Conservation (phyloP, 2,888 invertebrate genomes). For the Acrobasis consociella region DNA sequence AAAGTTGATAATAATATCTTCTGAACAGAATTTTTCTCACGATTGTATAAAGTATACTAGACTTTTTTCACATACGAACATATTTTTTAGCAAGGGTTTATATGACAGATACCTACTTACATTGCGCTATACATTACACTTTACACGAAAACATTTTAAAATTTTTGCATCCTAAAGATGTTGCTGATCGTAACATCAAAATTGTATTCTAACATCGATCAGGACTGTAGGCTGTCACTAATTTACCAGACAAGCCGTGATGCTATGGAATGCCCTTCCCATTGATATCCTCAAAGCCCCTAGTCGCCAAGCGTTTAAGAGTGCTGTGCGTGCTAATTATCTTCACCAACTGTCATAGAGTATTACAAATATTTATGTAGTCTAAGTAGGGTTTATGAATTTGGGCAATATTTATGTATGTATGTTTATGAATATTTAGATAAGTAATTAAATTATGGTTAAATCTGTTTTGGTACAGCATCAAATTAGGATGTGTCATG, state of each 20-base stretch:
- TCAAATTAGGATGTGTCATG: too few relatives aligned
- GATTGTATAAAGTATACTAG: slow-evolving; percentile 1
- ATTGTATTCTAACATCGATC: background rate
- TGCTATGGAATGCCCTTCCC: too few relatives aligned
- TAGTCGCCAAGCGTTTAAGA: too few relatives aligned
- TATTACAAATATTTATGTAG: too few relatives aligned
- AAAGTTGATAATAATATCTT: background rate
- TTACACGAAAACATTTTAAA: background rate
- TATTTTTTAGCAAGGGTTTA: background rate
- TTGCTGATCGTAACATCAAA: background rate
- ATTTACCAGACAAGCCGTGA: too few relatives aligned
- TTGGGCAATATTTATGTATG: too few relatives aligned
- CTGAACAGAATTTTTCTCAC: background rate
- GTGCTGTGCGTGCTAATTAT: too few relatives aligned
- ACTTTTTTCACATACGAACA: background rate
- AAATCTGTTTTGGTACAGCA: too few relatives aligned
- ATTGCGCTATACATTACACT: background rate
- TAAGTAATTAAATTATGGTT: too few relatives aligned
- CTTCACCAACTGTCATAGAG: too few relatives aligned
- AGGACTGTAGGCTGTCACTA: background rate
- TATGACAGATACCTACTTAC: background rate
- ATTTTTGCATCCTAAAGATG: background rate
- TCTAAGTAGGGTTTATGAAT: too few relatives aligned
- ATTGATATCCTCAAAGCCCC: too few relatives aligned
- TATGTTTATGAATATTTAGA: background rate